These are phyloP conservation scores for Andricus quercusramuli DNA, from an alignment of 2,888 invertebrate genomes.

Conservation along the genomic window DNA sequence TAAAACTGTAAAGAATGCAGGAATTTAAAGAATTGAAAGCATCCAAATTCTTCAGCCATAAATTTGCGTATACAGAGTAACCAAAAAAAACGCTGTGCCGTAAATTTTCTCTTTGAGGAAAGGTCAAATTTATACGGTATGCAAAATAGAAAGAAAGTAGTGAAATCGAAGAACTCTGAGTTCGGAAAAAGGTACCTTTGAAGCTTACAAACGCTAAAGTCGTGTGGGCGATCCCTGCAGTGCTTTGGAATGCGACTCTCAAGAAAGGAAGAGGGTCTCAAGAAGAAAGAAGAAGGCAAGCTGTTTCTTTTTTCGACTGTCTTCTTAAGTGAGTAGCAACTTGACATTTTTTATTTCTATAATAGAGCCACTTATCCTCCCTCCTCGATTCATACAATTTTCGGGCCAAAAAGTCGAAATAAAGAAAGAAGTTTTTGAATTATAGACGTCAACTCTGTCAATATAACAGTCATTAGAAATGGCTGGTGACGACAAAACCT, in stretches of 20 bases:
- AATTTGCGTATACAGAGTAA: constrained; percentile 2
- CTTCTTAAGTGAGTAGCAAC: constrained; percentile 25
- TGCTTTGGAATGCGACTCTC: constrained; percentile 40
- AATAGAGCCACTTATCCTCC: not conserved
- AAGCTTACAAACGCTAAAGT: constrained; percentile 1
- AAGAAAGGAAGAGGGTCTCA: constrained; percentile 25
- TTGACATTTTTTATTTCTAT: constrained; percentile 6
- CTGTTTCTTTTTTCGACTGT: constrained; percentile 7
- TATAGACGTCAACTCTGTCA: not conserved
- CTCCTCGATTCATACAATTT: not conserved
- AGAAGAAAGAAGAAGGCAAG: constrained; percentile 14
- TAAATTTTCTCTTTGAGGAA: constrained; percentile 29
- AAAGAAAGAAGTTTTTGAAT: not conserved
- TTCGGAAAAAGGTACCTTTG: constrained; percentile 15
- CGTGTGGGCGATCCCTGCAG: constrained; percentile 9
- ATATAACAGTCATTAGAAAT: not conserved
- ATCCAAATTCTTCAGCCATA: not conserved
- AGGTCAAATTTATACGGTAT: constrained; percentile 17
- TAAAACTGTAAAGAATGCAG: constrained; percentile 13
- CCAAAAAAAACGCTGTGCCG: not conserved
- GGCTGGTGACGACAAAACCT: not conserved
- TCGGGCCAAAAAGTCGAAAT: not conserved
- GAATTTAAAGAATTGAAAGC: constrained; percentile 5
- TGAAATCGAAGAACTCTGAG: constrained; percentile 17
- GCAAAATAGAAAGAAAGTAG: constrained; percentile 28